A percentile compares a stretch with the other conserved stretches of the same genome.
phyloP scores from a whole-genome alignment of 23 tunicate species.

The Diplosoma virens region DNA sequence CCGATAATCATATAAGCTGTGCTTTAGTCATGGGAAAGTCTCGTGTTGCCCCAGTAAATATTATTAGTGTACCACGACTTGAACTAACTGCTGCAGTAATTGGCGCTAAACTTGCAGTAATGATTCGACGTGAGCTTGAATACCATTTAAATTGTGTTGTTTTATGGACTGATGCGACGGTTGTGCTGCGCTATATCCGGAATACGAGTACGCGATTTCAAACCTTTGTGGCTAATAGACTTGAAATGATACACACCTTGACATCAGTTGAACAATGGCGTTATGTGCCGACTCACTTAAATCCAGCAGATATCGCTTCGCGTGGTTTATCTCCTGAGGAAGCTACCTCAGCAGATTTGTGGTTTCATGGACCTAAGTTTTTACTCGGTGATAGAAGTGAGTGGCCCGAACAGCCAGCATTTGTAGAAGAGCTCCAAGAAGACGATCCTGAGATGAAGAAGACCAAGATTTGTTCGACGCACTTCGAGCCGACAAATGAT shows the following conservation, averaged over 20 bases:
- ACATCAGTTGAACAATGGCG: slow-evolving; percentile 27
- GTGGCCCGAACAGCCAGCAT: slow-evolving; percentile 12
- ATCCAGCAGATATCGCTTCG: slow-evolving; percentile 42
- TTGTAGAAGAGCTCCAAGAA: neutral
- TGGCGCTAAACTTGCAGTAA: neutral
- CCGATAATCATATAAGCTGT: neutral
- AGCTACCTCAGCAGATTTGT: neutral
- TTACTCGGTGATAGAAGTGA: neutral
- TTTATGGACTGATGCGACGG: slow-evolving; percentile 45
- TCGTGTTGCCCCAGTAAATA: slow-evolving; percentile 15
- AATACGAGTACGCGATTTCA: slow-evolving; percentile 30
- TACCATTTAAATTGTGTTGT: neutral
- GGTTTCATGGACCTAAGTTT: slow-evolving; percentile 46
- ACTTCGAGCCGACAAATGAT: neutral
- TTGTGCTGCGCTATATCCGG: slow-evolving; percentile 29
- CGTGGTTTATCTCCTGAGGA: slow-evolving; percentile 25
- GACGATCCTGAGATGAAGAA: neutral
- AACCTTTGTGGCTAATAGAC: slow-evolving; percentile 56
- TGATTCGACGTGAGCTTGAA: neutral
- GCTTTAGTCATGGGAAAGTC: slow-evolving; percentile 18
- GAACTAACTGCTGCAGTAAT: slow-evolving; percentile 23
- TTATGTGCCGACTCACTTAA: slow-evolving; percentile 8
- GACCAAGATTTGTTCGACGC: neutral
- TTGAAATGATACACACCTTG: slow-evolving; percentile 1
- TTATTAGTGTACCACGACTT: slow-evolving; percentile 2